These are phyloP conservation scores for Microtus montanus DNA, from an alignment of 2,113 vertebrate species.

Conservation along the genomic window DNA sequence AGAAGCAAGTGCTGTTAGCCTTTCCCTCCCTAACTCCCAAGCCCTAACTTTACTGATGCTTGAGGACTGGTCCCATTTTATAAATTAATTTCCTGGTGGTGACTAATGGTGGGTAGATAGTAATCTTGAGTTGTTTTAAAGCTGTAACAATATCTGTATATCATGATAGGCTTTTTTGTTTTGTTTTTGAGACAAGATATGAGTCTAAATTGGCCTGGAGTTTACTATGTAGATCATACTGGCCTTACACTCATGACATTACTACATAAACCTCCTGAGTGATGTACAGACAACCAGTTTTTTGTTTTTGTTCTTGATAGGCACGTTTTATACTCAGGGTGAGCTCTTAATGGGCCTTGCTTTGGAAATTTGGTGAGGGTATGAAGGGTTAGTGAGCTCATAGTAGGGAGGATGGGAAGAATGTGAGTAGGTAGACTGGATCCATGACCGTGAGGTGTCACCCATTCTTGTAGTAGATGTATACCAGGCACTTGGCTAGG, in stretches of 20 bases:
- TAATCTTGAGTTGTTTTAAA: neutral
- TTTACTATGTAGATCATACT: neutral
- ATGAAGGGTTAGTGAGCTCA: neutral
- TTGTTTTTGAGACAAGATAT: neutral
- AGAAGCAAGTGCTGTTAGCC: neutral
- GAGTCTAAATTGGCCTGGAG: neutral
- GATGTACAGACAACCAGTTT: neutral
- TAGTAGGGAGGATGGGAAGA: neutral
- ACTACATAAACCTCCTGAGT: neutral
- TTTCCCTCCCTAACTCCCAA: too few relatives aligned
- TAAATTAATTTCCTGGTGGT: neutral
- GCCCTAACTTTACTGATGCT: neutral
- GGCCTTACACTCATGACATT: neutral
- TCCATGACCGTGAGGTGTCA: neutral
- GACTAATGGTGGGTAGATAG: neutral
- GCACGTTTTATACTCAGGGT: neutral
- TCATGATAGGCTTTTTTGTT: neutral
- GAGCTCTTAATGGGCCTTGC: neutral
- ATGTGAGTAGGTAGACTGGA: neutral
- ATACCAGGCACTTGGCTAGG: constrained; percentile 25
- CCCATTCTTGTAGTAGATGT: constrained; percentile 38
- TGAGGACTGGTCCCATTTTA: neutral
- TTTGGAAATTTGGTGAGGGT: neutral
- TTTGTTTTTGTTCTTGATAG: neutral
- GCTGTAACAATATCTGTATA: neutral